Evolutionary conservation across 2,888 invertebrate genomes (phyloP).

Genomic region (Sarcophaga carnaria): DNA sequence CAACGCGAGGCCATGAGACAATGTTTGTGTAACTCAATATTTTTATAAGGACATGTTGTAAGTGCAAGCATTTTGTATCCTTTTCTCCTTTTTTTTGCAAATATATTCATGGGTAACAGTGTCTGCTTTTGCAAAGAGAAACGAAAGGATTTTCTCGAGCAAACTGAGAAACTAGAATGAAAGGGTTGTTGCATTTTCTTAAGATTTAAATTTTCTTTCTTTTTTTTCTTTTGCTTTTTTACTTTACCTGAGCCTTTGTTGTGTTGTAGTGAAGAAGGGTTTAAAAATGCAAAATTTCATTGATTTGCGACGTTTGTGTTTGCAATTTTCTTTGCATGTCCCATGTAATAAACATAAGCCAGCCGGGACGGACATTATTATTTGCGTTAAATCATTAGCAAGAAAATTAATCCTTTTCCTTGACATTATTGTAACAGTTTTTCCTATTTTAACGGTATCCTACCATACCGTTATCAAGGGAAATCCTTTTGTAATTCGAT

Average conservation of each 20-base stretch:
- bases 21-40: conserved; percentile 52
- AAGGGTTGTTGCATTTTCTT: conserved; percentile 38
- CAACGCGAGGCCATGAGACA: conserved; percentile 30
- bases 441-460: not conserved
- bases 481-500: conserved; percentile 54
- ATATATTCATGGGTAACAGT: conserved; percentile 51
- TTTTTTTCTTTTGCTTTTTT: conserved; percentile 17
- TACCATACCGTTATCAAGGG: conserved; percentile 38
- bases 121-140: not conserved
- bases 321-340: conserved; percentile 56
- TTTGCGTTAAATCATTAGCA: conserved; percentile 71
- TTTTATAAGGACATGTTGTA: conserved; percentile 42
- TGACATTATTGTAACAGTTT: conserved; percentile 59
- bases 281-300: conserved; percentile 37
- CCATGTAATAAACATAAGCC: conserved; percentile 44
- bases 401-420: conserved; percentile 71
- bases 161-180: not conserved
- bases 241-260: too few relatives aligned
- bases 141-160: conserved; percentile 19
- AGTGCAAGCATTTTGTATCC: conserved; percentile 48
- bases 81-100: conserved; percentile 62
- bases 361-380: conserved; percentile 7
- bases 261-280: not conserved
- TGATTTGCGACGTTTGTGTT: conserved; percentile 54
- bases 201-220: conserved; percentile 1